phyloP scores from a whole-genome alignment of 30 jellyfish, hydroid and myxozoan species.

The Aurelia aurita region DNA sequence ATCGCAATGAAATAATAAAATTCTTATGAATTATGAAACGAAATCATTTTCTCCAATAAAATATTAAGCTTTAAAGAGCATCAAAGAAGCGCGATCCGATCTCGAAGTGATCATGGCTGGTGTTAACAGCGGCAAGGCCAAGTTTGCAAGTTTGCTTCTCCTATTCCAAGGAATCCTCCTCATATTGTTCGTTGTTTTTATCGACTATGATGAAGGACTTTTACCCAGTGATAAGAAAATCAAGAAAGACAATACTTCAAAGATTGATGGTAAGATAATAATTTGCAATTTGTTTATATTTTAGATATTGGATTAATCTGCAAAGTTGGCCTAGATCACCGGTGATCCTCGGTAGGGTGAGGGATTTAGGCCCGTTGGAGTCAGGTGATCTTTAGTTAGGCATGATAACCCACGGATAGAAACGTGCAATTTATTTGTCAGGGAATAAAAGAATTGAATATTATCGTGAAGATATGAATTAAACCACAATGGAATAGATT shows the following conservation, averaged over 20 bases:
- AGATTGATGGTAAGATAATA: conserved; percentile 5
- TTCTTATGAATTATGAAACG: background rate
- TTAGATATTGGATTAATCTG: too few relatives aligned
- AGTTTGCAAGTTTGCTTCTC: conserved; percentile 84
- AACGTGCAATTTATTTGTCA: too few relatives aligned
- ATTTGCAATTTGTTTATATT: too few relatives aligned
- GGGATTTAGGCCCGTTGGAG: conserved; percentile 9
- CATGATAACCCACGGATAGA: background rate
- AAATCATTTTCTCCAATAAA: background rate
- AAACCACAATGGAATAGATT: too few relatives aligned
- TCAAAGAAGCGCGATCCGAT: background rate
- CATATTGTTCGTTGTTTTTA: conserved; percentile 86
- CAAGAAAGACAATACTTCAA: background rate
- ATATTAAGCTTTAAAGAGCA: background rate
- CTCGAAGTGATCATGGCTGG: conserved; percentile 43
- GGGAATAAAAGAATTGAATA: too few relatives aligned
- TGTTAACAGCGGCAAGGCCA: conserved; percentile 69
- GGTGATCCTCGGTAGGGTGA: background rate
- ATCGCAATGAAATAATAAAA: background rate
- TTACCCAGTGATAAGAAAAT: conserved; percentile 59
- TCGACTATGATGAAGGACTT: conserved; percentile 84
- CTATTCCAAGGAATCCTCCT: conserved; percentile 85
- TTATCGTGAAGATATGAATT: too few relatives aligned
- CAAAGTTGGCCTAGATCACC: too few relatives aligned
- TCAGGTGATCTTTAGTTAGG: conserved; percentile 55